phyloP scores from a whole-genome alignment of 2,797 vertebrate species.

The Antrozous pallidus region DNA sequence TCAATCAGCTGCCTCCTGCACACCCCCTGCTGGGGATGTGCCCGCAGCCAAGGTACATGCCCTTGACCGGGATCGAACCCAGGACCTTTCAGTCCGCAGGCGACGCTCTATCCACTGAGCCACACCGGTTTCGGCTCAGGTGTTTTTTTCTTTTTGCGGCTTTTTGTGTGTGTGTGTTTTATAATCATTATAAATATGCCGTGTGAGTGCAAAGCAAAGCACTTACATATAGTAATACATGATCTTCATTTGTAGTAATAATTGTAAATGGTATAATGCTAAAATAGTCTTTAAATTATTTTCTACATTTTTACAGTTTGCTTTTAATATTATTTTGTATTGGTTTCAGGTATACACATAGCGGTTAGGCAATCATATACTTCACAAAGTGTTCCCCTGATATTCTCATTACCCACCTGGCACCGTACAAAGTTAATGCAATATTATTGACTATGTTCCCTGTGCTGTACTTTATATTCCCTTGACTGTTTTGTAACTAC shows the following conservation, averaged over 20 bases:
- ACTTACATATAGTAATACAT: background rate
- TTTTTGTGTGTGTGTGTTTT: conserved; percentile 29
- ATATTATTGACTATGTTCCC: background rate
- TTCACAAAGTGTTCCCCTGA: background rate
- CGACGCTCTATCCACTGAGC: no score
- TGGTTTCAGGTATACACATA: background rate
- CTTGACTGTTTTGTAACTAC: background rate
- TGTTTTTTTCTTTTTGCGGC: background rate
- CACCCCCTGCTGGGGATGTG: no score
- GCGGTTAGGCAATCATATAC: background rate
- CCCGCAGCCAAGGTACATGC: no score
- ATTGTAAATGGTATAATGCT: background rate
- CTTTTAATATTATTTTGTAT: background rate
- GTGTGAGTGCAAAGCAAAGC: background rate
- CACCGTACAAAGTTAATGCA: background rate
- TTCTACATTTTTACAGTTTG: background rate
- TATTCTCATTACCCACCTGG: background rate
- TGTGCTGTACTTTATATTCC: background rate
- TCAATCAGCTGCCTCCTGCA: no score
- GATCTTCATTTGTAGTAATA: background rate
- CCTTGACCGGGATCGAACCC: no score
- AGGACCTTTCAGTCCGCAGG: no score
- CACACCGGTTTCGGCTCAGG: no score
- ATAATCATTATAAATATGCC: background rate
- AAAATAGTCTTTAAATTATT: background rate